A percentile compares a stretch with the other conserved stretches of the same genome.
Conservation (phyloP, 1,140 invertebrate species). For the Achatina immaculata region DNA sequence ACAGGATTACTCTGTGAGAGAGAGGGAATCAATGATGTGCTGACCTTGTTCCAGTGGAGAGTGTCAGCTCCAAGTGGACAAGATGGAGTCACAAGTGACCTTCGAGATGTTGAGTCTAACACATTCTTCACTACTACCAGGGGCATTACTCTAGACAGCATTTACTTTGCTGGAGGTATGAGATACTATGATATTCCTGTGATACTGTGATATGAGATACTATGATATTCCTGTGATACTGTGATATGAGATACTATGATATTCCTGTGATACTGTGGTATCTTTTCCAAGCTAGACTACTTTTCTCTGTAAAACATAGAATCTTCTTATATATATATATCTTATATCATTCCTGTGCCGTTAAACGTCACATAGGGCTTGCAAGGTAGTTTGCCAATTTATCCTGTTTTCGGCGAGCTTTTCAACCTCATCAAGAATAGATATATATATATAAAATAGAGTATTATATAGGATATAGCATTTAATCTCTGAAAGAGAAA, state of each 20-base stretch:
- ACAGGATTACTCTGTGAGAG: constrained; percentile 66
- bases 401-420: no score
- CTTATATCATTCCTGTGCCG: no score
- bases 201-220: neutral
- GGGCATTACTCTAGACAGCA: constrained; percentile 68
- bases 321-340: no score
- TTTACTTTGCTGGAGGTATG: constrained; percentile 70
- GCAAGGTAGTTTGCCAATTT: no score
- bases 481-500: no score
- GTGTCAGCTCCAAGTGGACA: constrained; percentile 62
- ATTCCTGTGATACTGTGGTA: neutral
- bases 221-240: neutral
- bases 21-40: constrained; percentile 68
- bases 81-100: constrained; percentile 59
- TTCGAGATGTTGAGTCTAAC: constrained; percentile 65
- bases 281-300: no score
- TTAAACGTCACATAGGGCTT: no score
- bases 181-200: neutral
- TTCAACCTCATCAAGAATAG: no score
- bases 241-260: constrained; percentile 1
- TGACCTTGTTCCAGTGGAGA: constrained; percentile 69
- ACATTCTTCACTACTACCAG: constrained; percentile 70
- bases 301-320: no score
- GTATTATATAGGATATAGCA: no score
- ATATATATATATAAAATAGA: no score